These are phyloP conservation scores for Caenorhabditis sp. DNA, from an alignment of 2,888 invertebrate genomes.

Conservation along the genomic window DNA sequence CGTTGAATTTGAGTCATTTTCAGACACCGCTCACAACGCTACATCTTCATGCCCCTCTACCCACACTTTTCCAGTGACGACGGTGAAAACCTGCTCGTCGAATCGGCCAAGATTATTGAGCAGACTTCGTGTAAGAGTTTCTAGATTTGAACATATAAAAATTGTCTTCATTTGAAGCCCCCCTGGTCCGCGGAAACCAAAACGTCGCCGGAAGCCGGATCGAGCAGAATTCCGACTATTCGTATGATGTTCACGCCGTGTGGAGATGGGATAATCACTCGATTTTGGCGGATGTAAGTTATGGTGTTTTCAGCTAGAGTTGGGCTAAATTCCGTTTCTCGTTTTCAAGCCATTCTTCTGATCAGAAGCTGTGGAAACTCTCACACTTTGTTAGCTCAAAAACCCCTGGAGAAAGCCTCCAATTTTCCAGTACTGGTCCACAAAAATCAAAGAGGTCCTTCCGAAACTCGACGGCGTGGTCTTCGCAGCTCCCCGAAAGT, in stretches of 20 bases:
- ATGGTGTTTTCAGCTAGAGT: not conserved
- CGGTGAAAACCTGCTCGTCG: conserved; percentile 51
- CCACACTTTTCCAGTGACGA: conserved; percentile 63
- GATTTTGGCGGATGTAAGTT: conserved; percentile 65
- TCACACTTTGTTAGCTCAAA: not conserved
- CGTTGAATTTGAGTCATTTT: not conserved
- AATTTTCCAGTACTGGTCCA: conserved; percentile 68
- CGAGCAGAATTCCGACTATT: conserved; percentile 66
- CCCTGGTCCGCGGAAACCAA: conserved; percentile 48
- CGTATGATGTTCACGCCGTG: conserved; percentile 66
- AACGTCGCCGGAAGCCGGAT: conserved; percentile 55
- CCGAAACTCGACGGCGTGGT: conserved; percentile 65
- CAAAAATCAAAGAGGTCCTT: conserved; percentile 48
- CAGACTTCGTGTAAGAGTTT: conserved; percentile 38
- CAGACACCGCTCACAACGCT: conserved; percentile 50
- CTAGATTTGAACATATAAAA: too few species aligned
- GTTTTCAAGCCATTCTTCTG: too few species aligned
- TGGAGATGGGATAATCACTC: conserved; percentile 73
- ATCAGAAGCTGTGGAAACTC: too few species aligned
- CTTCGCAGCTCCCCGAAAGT: conserved; percentile 67
- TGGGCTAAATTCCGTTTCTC: not conserved
- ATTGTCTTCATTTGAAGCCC: conserved; percentile 33
- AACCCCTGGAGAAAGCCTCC: not conserved
- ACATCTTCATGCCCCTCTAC: conserved; percentile 70
- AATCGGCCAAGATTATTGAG: conserved; percentile 54